phyloP scores from a whole-genome alignment of 2,113 vertebrate species.

The Seriola aureovittata region DNA sequence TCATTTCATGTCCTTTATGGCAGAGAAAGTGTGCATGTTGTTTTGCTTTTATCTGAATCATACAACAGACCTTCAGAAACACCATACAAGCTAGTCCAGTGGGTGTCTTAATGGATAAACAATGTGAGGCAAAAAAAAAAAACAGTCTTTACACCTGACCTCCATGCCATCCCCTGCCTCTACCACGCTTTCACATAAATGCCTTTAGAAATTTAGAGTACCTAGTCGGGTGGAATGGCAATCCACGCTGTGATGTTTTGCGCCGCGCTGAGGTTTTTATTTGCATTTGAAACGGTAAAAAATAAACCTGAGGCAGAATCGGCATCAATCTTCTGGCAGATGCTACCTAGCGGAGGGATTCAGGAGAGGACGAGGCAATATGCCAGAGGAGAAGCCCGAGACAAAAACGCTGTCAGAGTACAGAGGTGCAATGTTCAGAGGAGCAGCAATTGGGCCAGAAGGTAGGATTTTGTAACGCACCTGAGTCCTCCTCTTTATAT shows the following conservation, averaged over 20 bases:
- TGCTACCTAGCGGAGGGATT: slow-evolving; percentile 29
- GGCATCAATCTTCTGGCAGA: slow-evolving; percentile 40
- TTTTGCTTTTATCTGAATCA: slow-evolving; percentile 8
- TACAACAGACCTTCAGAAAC: slow-evolving; percentile 1
- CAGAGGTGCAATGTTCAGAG: background rate
- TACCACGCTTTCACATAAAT: background rate
- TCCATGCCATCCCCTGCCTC: background rate
- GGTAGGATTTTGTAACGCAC: slow-evolving; percentile 1
- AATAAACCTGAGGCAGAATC: slow-evolving; percentile 34
- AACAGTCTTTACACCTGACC: background rate
- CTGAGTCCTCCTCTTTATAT: slow-evolving; percentile 5
- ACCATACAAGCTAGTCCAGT: background rate
- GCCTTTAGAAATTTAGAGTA: background rate
- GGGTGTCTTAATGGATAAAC: slow-evolving; percentile 29
- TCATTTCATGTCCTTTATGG: background rate
- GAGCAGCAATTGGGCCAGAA: slow-evolving; percentile 3
- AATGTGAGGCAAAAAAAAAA: background rate
- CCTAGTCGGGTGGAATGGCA: background rate
- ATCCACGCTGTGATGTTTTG: background rate
- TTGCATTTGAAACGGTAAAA: slow-evolving; percentile 30
- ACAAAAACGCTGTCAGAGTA: slow-evolving; percentile 6
- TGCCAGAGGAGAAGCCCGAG: slow-evolving; percentile 13
- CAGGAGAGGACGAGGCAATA: slow-evolving; percentile 21
- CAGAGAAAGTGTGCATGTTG: background rate
- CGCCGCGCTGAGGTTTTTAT: background rate